Conservation (phyloP, 2,888 invertebrate species). For the Drosophila dives region DNA sequence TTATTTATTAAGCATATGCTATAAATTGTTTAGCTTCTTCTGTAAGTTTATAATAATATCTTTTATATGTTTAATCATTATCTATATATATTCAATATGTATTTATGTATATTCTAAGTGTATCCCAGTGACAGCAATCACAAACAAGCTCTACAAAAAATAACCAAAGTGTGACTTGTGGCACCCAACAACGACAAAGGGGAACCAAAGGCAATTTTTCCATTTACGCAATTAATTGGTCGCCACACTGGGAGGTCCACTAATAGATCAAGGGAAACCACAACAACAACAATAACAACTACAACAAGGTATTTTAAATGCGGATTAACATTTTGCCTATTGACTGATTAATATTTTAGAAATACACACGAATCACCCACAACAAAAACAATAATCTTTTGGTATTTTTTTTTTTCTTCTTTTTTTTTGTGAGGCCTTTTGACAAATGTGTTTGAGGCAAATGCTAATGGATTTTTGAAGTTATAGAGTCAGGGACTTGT, state of each 20-base stretch:
- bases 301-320: conserved; percentile 46
- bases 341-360: conserved; percentile 73
- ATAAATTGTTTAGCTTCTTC: no score
- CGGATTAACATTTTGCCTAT: conserved; percentile 77
- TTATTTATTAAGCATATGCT: not conserved
- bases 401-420: not conserved
- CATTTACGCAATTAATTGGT: conserved; percentile 83
- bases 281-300: conserved; percentile 30
- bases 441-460: conserved; percentile 70
- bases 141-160: conserved; percentile 19
- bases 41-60: not conserved
- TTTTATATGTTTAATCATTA: no score
- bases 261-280: conserved; percentile 65
- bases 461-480: conserved; percentile 64
- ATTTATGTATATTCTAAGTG: not conserved
- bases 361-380: conserved; percentile 58
- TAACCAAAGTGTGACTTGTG: conserved; percentile 72
- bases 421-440: conserved; percentile 43
- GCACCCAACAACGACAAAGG: conserved; percentile 72
- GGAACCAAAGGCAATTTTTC: conserved; percentile 74
- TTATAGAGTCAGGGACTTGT: conserved; percentile 13
- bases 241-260: conserved; percentile 80
- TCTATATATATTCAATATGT: no score
- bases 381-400: conserved; percentile 28
- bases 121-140: conserved; percentile 7